phyloP scores from a whole-genome alignment of 2,888 invertebrate species.

The Polydrusus pterygomalis region DNA sequence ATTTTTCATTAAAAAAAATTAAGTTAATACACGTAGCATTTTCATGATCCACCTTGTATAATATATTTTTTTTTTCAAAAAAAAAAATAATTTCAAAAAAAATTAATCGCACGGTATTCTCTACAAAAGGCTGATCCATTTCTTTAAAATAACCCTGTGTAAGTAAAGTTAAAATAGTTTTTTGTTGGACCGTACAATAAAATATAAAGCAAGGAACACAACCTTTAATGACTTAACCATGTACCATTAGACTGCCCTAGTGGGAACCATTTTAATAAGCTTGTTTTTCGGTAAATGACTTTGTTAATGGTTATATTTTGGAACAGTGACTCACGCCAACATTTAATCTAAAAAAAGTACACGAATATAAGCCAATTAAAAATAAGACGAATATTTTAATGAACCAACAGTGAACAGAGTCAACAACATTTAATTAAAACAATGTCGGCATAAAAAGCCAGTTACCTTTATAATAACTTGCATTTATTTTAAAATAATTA shows the following conservation, averaged over 20 bases:
- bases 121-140: too few relatives aligned
- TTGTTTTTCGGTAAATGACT: conserved; percentile 1
- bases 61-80: too few relatives aligned
- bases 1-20: too few relatives aligned
- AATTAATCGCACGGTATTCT: too few relatives aligned
- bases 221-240: neutral
- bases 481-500: conserved; percentile 6
- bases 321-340: conserved; percentile 4
- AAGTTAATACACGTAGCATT: too few relatives aligned
- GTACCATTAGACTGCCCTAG: neutral
- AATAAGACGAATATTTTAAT: conserved; percentile 21
- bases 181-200: too few relatives aligned
- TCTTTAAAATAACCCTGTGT: too few relatives aligned
- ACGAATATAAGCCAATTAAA: conserved; percentile 16
- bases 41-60: too few relatives aligned
- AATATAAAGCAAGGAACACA: too few relatives aligned
- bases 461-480: conserved; percentile 1
- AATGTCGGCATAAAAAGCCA: conserved; percentile 12
- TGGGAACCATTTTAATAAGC: conserved; percentile 14
- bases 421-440: conserved; percentile 21
- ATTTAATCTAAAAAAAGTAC: conserved; percentile 13
- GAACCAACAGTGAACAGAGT: conserved; percentile 16
- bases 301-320: neutral
- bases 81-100: too few relatives aligned
- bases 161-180: too few relatives aligned